Base-by-base conservation (phyloP, 1,140 invertebrate species). In the Dryas iulia region DNA sequence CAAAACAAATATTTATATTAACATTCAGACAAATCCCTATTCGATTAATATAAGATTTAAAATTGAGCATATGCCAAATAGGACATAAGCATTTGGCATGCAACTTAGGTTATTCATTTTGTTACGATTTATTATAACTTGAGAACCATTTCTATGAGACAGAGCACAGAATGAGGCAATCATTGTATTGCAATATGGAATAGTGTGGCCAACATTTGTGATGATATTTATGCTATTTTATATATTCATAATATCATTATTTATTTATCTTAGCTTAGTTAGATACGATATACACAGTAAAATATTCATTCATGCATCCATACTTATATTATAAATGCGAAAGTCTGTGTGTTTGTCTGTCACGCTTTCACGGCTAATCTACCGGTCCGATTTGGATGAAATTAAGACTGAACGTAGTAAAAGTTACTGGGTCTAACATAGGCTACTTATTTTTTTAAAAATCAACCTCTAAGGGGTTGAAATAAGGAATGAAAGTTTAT, bases 31-130 rank as follows among this genome's bases (percentile, higher is more conserved):
- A 39, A 39, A 6, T 39, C 35, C 5, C 14, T 21, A 10, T 47
- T 21, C 18, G 6, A 26, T 26, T 12, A 18, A 56, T 24, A 56
- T n/a, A 6, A 6, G 11, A 56, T 8, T 14, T n/a, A 25, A 67
- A 54, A 66, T 74, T 77, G 72, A 70, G 58, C 61, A 54, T 71
- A 73, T 69, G 76, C 78, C 78, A 80, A 74, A 75, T 77, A 76
- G 78, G 72, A 65, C 73, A 73, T 62, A 71, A 70, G 66, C 61
- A 70, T 76, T 77, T 80, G 78, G 76, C 76, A 74, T 61, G 60
- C 65, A 65, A 54, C 68, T 58, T 71, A 68, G 56, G 30, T 65
- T 65, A 65, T 33, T 73, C 59, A 65, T 72, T 72, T 72, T 66
- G 59, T 33, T 30, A 63, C 54, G 62, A 74, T 74, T 74, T 74